Evolutionary conservation across 2,888 invertebrate genomes (phyloP).

Genomic region (Coenonympha arcania): DNA sequence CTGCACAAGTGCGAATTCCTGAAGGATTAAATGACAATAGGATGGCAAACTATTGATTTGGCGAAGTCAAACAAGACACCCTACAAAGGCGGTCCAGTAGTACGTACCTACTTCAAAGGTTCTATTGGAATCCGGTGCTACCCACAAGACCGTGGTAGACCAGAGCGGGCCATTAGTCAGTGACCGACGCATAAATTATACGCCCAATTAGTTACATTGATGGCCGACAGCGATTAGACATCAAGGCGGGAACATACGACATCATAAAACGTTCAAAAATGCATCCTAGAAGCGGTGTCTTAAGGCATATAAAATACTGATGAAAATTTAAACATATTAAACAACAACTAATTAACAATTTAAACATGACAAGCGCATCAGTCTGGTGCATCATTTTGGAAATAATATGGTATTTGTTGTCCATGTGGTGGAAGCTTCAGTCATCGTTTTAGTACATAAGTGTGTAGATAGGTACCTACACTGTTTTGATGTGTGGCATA

Average conservation of each 20-base stretch:
- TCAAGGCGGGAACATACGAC: slow-evolving; percentile 37
- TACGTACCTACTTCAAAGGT: slow-evolving; percentile 16
- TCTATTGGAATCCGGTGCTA: slow-evolving; percentile 15
- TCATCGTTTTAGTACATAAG: too few relatives aligned
- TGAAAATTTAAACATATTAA: too few relatives aligned
- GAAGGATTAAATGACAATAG: background rate
- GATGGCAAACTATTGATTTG: background rate
- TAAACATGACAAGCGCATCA: too few relatives aligned
- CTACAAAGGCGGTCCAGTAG: slow-evolving; percentile 5
- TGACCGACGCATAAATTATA: slow-evolving; percentile 59
- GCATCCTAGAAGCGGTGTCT: background rate
- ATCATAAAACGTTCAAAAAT: background rate
- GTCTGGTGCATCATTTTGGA: too few relatives aligned
- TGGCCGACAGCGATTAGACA: slow-evolving; percentile 54
- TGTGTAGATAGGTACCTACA: too few relatives aligned
- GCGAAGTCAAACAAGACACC: background rate
- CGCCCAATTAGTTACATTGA: slow-evolving; percentile 66
- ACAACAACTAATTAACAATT: too few relatives aligned
- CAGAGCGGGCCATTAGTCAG: slow-evolving; percentile 54
- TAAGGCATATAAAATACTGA: too few relatives aligned
- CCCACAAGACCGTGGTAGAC: slow-evolving; percentile 37
- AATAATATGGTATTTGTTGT: too few relatives aligned
- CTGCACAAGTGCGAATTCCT: background rate
- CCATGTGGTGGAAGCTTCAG: too few relatives aligned
- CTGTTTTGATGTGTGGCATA: too few relatives aligned